Evolutionary conservation across 2,797 vertebrate genomes (phyloP).

Genomic region (Etheostoma perlongum): DNA sequence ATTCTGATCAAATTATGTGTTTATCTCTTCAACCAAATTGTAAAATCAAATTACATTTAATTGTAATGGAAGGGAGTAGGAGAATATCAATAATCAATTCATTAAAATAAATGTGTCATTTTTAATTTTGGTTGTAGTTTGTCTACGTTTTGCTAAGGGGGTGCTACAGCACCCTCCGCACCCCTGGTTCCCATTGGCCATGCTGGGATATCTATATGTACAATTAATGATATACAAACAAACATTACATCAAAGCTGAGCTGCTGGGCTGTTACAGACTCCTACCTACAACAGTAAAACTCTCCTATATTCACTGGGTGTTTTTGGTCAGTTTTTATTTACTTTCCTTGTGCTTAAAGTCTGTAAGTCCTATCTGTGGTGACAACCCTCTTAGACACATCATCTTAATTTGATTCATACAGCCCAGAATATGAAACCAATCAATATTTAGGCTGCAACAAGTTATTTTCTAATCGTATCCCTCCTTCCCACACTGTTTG

Average conservation of each 20-base stretch:
- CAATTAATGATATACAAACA: not conserved
- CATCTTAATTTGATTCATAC: constrained; percentile 10
- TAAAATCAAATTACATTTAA: too few relatives aligned
- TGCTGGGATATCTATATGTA: not conserved
- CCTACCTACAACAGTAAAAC: not conserved
- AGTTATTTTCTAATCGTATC: constrained; percentile 66
- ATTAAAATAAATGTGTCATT: too few relatives aligned
- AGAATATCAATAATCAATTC: too few relatives aligned
- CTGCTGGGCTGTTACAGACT: not conserved
- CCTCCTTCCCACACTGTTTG: constrained; percentile 63
- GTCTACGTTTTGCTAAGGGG: too few relatives aligned
- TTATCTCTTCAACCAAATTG: too few relatives aligned
- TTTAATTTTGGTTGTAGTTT: too few relatives aligned
- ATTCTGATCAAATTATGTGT: too few relatives aligned
- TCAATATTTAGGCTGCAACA: constrained; percentile 33
- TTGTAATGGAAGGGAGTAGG: too few relatives aligned
- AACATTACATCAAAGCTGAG: not conserved
- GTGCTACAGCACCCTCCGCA: too few relatives aligned
- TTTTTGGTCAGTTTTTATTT: not conserved
- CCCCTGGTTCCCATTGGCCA: too few relatives aligned
- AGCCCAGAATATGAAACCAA: constrained; percentile 5
- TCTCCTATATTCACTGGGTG: not conserved
- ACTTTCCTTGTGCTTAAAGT: not conserved
- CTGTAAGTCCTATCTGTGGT: not conserved
- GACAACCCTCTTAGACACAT: not conserved